Conservation (phyloP, 2,888 invertebrate species). For the Tachina grossa region DNA sequence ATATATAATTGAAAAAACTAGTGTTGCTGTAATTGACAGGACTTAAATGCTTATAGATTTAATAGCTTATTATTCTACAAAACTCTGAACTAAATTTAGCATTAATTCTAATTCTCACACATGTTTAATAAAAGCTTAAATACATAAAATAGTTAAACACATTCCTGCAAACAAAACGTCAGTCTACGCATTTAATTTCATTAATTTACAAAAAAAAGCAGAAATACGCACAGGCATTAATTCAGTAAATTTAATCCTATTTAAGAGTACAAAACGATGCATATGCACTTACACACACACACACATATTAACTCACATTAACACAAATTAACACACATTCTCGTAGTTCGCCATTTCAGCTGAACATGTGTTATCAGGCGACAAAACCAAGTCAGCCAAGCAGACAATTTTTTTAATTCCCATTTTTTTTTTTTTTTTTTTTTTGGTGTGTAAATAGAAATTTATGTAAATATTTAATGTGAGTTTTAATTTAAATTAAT, state of each 20-base stretch:
- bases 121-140: constrained; percentile 11
- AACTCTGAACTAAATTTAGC: neutral
- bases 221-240: constrained; percentile 12
- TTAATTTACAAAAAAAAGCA: constrained; percentile 31
- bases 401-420: constrained; percentile 17
- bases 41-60: constrained; percentile 33
- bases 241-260: constrained; percentile 49
- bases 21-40: constrained; percentile 1
- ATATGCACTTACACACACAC: neutral
- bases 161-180: neutral
- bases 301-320: neutral
- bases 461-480: constrained; percentile 69
- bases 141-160: neutral
- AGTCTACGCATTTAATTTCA: constrained; percentile 37
- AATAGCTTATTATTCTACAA: constrained; percentile 33
- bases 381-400: constrained; percentile 41
- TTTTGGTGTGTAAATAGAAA: constrained; percentile 60
- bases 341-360: no score
- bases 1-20: neutral
- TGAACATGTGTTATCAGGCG: constrained; percentile 46
- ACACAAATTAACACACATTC: neutral
- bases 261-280: neutral
- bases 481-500: constrained; percentile 69
- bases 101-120: constrained; percentile 56
- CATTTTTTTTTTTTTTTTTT: constrained; percentile 26